Evolutionary conservation across 2,797 vertebrate genomes (phyloP).

Genomic region (Sebastes matsubarae): DNA sequence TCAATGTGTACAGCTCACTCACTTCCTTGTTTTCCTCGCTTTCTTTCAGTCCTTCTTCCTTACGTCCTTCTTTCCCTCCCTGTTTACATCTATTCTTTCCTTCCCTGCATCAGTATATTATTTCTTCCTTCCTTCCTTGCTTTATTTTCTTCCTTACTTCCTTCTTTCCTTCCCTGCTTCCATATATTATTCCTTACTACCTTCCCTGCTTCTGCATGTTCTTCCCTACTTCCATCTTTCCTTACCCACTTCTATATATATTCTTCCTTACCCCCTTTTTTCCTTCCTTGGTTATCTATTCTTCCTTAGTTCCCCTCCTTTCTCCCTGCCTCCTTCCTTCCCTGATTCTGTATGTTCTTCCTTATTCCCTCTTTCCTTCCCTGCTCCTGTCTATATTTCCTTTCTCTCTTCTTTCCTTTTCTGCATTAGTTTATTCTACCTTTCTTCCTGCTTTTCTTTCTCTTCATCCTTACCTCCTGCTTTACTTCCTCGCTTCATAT

Average conservation of each 20-base stretch:
- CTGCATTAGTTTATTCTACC: not conserved
- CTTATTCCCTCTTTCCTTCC: not conserved
- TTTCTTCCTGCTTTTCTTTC: not conserved
- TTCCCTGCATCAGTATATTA: not conserved
- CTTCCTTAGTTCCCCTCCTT: not conserved
- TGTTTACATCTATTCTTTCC: not conserved
- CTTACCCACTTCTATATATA: too few relatives aligned
- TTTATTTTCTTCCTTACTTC: not conserved
- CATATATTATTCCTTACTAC: not conserved
- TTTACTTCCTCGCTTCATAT: not conserved
- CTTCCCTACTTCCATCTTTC: not conserved
- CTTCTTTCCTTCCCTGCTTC: not conserved
- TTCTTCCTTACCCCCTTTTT: too few relatives aligned
- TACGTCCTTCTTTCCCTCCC: not conserved
- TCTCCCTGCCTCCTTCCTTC: not conserved
- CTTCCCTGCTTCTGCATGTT: not conserved
- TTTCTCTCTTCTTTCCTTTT: not conserved
- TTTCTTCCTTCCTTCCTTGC: not conserved
- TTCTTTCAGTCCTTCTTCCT: not conserved
- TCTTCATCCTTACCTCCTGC: not conserved
- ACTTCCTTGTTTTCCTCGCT: conserved; percentile 1
- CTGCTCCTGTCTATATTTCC: not conserved
- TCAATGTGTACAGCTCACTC: conserved; percentile 17
- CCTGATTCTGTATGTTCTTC: not conserved
- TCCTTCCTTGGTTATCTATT: not conserved